Conservation (phyloP, 64 coral and sea anemone species). For the Montipora efflorescens region DNA sequence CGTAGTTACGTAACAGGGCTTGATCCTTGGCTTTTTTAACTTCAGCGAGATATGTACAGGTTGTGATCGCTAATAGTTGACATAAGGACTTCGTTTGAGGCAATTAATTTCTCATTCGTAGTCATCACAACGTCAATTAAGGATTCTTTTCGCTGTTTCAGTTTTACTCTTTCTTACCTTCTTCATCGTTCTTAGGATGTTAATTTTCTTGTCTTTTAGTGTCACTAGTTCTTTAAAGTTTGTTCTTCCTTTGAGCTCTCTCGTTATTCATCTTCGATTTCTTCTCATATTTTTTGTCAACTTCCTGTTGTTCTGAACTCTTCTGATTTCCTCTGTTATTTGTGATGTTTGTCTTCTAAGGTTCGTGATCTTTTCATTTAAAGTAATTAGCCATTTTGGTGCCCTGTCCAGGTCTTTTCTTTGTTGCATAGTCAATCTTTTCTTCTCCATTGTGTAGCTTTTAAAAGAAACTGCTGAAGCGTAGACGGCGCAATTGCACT, state of each 20-base stretch:
- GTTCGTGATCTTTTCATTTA: constrained; percentile 10
- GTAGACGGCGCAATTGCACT: constrained; percentile 30
- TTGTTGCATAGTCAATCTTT: background rate
- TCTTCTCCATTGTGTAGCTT: constrained; percentile 16
- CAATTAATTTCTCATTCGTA: no score
- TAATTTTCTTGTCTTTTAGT: constrained; percentile 20
- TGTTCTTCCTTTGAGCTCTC: constrained; percentile 11
- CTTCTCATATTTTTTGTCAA: background rate
- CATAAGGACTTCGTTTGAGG: no score
- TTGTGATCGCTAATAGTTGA: no score
- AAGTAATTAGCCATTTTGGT: background rate
- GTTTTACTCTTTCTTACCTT: background rate
- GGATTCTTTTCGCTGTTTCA: background rate
- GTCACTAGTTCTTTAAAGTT: constrained; percentile 6
- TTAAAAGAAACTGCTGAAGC: constrained; percentile 20
- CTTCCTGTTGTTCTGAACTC: no score
- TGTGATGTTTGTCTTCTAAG: background rate
- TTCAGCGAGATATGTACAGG: no score
- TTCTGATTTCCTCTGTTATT: background rate
- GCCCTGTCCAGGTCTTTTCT: background rate
- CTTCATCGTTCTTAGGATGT: background rate
- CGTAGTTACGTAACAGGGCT: no score
- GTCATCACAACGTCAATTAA: no score
- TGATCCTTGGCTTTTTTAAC: no score
- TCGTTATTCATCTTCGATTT: constrained; percentile 22